These are phyloP conservation scores for Notothenia coriiceps DNA, from an alignment of 2,113 vertebrate genomes.

Conservation along the genomic window DNA sequence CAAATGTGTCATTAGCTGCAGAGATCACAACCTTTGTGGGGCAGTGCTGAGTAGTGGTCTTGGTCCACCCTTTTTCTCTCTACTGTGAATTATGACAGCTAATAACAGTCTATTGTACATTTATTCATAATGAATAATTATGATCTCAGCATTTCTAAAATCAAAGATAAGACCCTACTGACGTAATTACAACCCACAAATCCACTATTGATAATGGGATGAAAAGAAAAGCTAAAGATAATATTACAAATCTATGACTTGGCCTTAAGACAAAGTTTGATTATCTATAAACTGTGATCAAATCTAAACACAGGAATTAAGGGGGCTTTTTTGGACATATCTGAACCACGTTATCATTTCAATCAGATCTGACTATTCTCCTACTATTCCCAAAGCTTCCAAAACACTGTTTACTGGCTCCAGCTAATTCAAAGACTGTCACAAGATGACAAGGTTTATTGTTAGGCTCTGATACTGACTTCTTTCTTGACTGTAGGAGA, in stretches of 20 bases:
- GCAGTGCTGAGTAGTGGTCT: neutral
- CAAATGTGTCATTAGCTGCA: no score
- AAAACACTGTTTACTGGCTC: neutral
- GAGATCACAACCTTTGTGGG: neutral
- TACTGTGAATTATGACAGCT: neutral
- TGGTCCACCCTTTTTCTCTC: neutral
- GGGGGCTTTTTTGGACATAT: neutral
- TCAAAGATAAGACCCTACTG: neutral
- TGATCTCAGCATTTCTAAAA: no score
- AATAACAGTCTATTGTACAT: neutral
- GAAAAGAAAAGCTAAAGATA: neutral
- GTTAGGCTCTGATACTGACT: neutral
- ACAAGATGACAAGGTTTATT: neutral
- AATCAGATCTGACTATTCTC: no score
- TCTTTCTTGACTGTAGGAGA: no score
- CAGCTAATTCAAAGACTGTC: neutral
- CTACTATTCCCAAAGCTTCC: neutral
- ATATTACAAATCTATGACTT: neutral
- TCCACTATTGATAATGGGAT: neutral
- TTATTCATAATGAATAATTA: neutral
- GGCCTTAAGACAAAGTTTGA: neutral
- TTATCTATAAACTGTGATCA: neutral
- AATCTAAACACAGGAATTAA: neutral
- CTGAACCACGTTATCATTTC: no score
- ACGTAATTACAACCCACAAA: neutral